Conservation (phyloP, 2,113 vertebrate genomes). For the Emydocephalus ijimae region DNA sequence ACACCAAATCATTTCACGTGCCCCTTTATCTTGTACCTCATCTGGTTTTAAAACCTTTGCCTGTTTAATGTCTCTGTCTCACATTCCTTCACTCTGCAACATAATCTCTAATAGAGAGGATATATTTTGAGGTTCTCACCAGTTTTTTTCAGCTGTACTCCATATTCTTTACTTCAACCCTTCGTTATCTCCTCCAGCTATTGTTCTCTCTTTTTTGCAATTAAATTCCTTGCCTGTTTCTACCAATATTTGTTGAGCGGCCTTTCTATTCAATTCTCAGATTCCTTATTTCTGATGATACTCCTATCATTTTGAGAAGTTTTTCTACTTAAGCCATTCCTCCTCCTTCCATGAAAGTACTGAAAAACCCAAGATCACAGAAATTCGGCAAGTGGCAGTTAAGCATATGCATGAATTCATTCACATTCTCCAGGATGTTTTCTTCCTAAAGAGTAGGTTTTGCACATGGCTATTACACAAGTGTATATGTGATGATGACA, state of each 20-base stretch:
- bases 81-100: background rate
- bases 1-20: background rate
- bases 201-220: background rate
- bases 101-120: background rate
- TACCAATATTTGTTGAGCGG: background rate
- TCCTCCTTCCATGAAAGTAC: background rate
- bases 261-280: background rate
- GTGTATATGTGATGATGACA: background rate
- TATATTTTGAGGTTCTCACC: background rate
- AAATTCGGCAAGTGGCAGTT: background rate
- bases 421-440: background rate
- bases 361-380: background rate
- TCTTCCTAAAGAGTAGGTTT: background rate
- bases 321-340: background rate
- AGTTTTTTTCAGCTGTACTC: background rate
- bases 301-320: background rate
- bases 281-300: background rate
- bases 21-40: background rate
- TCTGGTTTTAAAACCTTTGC: background rate
- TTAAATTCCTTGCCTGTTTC: background rate
- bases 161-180: background rate
- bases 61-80: background rate
- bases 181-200: background rate
- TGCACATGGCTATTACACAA: background rate
- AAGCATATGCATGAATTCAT: background rate